phyloP scores from a whole-genome alignment of 2,888 invertebrate genomes.

The Lithodes maja region DNA sequence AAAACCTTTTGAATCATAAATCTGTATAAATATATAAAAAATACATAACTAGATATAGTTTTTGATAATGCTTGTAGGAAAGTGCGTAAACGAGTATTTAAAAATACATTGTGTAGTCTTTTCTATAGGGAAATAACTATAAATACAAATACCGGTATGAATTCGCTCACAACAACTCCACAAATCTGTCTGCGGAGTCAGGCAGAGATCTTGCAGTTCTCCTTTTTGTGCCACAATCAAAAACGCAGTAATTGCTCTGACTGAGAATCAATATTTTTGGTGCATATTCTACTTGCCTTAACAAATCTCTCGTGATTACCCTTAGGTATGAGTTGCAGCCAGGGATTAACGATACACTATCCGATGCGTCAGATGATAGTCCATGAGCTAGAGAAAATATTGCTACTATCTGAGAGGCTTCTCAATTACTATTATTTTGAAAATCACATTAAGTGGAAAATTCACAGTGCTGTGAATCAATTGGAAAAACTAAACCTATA shows the following conservation, averaged over 20 bases:
- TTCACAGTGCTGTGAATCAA: too few relatives aligned
- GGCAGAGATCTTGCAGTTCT: constrained; percentile 14
- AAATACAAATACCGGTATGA: constrained; percentile 7
- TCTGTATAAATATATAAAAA: constrained; percentile 34
- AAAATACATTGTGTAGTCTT: background rate
- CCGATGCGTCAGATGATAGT: too few relatives aligned
- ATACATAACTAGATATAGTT: constrained; percentile 41
- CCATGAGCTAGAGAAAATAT: too few relatives aligned
- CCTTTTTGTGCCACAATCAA: constrained; percentile 28
- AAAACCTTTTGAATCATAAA: constrained; percentile 9
- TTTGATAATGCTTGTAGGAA: constrained; percentile 50
- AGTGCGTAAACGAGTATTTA: constrained; percentile 1
- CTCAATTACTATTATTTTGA: too few relatives aligned
- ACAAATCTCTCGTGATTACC: background rate
- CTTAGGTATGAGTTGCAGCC: background rate
- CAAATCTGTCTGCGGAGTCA: background rate
- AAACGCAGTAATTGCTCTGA: constrained; percentile 28
- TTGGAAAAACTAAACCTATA: too few relatives aligned
- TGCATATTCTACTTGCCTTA: constrained; percentile 39
- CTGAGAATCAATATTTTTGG: constrained; percentile 44
- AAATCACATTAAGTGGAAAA: too few relatives aligned
- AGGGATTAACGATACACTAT: background rate
- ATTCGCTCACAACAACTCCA: background rate
- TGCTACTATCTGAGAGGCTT: too few relatives aligned
- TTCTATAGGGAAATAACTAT: constrained; percentile 7